Evolutionary conservation across 2,797 vertebrate genomes (phyloP), one percentile per base, ranked within the genome.

Genomic region (Neosilurus hyrtlii): DNA sequence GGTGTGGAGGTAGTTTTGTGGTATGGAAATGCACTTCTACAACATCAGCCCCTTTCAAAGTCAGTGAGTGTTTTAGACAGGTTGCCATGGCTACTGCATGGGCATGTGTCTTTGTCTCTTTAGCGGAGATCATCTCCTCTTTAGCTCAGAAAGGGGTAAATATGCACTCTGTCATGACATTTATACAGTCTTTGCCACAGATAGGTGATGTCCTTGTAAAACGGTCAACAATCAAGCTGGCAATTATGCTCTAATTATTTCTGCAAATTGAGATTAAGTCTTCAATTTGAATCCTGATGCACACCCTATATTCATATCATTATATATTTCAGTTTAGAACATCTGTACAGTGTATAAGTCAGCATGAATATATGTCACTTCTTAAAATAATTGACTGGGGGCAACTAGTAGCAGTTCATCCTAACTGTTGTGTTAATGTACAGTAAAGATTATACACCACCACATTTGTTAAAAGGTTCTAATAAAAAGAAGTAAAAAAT

Each of bases 1-100:
- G 14, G 35, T 8, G 43, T 43, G 22, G 22, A 62, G 49, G 73
- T 16, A 43, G 22, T 20, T 65, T 83, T 56, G 26, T 35, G 62
- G 65, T 66, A 52, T 43, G 52, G 35, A 49, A 63, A 66, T 52
- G 62, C 20, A 49, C 68, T 83, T 71, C 76, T 73, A 83, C 77
- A 79, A 26, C 68, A 57, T 35, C 78, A 80, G 62, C 16, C 18
- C 30, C 83, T 67, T 66, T 80, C 70, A 80, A 84, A 68, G 67
- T 70, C 75, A 85, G 76, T 85, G 80, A 82, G 72, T 82, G 70
- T 79, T 85, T 85, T 43, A 73, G 74, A 67, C 37, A 54, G 67
- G 85, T 82, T 88, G 83, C 84, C 79, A 88, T 84, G 75, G 83
- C 71, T 82, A 85, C 81, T n/a, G 71, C 76, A 78, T 82, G 61